Percentiles rank a stretch among this genome's conserved stretches.
Conservation (phyloP, 2,113 vertebrate species). For the Caloenas nicobarica region DNA sequence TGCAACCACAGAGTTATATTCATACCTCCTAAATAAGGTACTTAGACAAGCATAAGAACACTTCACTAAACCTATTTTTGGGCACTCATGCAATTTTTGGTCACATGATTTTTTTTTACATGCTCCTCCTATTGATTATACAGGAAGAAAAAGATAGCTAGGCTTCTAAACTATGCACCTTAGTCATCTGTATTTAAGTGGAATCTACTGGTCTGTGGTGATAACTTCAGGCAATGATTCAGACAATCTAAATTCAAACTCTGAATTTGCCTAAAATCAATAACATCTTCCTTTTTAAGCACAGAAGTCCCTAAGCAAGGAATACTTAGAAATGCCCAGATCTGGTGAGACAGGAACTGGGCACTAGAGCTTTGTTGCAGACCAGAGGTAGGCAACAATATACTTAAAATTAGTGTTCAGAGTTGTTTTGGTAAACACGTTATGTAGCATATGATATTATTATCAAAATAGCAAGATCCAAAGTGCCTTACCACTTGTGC, state of each 20-base stretch:
- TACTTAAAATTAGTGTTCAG: neutral
- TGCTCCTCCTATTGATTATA: neutral
- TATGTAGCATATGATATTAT: neutral
- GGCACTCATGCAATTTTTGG: neutral
- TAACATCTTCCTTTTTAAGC: neutral
- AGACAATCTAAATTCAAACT: neutral
- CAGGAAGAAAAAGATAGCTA: neutral
- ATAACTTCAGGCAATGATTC: neutral
- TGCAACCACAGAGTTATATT: neutral
- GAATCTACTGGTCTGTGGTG: neutral
- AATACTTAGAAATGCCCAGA: neutral
- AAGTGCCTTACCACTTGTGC: neutral
- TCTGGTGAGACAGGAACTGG: neutral
- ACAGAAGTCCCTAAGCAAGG: neutral
- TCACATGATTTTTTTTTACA: neutral
- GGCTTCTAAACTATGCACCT: neutral
- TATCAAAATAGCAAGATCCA: neutral
- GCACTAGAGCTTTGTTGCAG: neutral
- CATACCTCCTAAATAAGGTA: neutral
- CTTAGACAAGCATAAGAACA: neutral
- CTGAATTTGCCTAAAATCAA: neutral
- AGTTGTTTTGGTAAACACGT: neutral
- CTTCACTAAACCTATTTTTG: conserved; percentile 5
- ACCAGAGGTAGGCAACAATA: neutral
- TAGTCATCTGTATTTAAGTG: neutral